Base-by-base conservation (phyloP, 1,140 invertebrate species). In the Plutomurus gul region DNA sequence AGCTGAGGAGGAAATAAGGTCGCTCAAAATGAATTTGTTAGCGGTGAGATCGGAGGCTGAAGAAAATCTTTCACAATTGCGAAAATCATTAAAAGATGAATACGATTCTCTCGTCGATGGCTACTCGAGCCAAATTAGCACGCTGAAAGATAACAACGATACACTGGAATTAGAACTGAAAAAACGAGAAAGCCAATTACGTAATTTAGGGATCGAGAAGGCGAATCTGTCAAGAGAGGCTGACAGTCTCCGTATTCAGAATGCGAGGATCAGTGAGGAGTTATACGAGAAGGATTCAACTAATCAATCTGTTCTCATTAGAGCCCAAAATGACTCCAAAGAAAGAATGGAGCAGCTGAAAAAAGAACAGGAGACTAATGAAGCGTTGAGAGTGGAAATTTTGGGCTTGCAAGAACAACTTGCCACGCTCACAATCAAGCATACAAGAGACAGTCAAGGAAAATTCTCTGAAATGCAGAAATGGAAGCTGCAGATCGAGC, bases 321-420 rank as follows among this genome's bases (percentile, higher is more conserved):
- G 81, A 71, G 77, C 82, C 6, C 70, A 60, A 43, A 49, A 11
- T 30, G 82, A 82, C 40, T 46, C 80, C n/a, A 78, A 81, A 56
- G 82, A 83, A 37, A 60, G 73, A 13, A n/a, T 43, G 16, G 80
- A 82, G 65, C 36, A 70, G 3, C 27, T 82, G 47, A 33, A 39
- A 4, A 82, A 82, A 46, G 81, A 82, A 43, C 75, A 82, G 70
- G 78, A 77, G 36, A 46, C 78, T 22, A 82, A 82, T 74, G 72
- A 75, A 40, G n/a, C 30, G 18, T 56, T 82, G n/a, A 46, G 81
- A 10, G 16, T 20, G 18, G 78, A 80, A 72, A 46, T 80, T 47
- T 65, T 80, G 11, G 78, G 76, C 8, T 25, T 82, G 25, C 75
- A 82, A 30, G 75, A 82, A 40, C 75, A 77, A 49, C 25, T 77